These are phyloP conservation scores for Sturnus vulgaris DNA, from an alignment of 2,113 vertebrate genomes.

Conservation along the genomic window DNA sequence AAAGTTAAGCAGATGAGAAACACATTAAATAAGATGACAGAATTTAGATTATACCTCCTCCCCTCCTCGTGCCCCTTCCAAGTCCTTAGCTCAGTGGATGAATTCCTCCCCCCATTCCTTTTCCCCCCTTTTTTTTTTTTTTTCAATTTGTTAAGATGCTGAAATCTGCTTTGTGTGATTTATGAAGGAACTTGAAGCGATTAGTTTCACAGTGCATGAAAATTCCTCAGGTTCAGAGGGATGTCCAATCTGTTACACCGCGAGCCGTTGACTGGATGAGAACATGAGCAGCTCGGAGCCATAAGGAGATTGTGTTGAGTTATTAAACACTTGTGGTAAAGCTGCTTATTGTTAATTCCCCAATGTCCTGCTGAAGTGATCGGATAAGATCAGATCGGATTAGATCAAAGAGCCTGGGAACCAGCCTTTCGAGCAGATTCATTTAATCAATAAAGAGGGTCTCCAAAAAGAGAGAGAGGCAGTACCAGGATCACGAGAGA, in stretches of 20 bases:
- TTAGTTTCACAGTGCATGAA: conserved; percentile 85
- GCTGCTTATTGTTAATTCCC: conserved; percentile 89
- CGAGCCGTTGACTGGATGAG: conserved; percentile 77
- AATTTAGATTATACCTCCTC: conserved; percentile 66
- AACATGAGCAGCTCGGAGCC: conserved; percentile 81
- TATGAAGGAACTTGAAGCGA: conserved; percentile 84
- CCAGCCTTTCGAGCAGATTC: conserved; percentile 81
- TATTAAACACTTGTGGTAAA: conserved; percentile 94
- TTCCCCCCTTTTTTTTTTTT: neutral
- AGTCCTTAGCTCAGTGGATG: conserved; percentile 52
- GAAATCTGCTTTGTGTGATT: conserved; percentile 84
- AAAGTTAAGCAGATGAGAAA: conserved; percentile 76
- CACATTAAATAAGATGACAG: conserved; percentile 72
- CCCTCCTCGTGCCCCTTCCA: neutral
- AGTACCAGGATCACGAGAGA: conserved; percentile 64
- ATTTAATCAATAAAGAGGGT: conserved; percentile 87
- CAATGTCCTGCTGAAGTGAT: conserved; percentile 83
- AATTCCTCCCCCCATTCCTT: neutral
- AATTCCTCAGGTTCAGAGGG: conserved; percentile 82
- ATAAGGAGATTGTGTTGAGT: conserved; percentile 91
- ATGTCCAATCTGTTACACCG: conserved; percentile 80
- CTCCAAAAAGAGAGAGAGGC: conserved; percentile 62
- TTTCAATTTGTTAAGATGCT: conserved; percentile 79
- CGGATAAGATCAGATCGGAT: conserved; percentile 87
- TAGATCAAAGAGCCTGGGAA: conserved; percentile 88